Percentiles rank a stretch among this genome's conserved stretches.
These are phyloP conservation scores for Drosophila pseudoobscura DNA, from an alignment of 1,140 invertebrate species.

Conservation along the genomic window DNA sequence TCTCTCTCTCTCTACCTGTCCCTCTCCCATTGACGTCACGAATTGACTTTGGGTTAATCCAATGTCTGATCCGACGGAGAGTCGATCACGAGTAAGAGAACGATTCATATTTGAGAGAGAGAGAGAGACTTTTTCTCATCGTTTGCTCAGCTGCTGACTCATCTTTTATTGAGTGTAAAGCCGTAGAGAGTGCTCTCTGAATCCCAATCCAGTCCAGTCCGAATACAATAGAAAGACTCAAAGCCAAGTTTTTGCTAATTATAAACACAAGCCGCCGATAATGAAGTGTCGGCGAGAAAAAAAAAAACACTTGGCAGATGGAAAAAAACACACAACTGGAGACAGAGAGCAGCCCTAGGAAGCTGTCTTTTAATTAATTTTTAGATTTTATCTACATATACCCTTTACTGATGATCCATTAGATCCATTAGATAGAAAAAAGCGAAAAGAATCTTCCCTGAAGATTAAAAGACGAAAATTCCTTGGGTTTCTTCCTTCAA, in stretches of 20 bases:
- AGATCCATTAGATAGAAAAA: too few species aligned
- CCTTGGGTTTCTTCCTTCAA: too few species aligned
- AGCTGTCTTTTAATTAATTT: conserved; percentile 13
- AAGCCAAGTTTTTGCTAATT: conserved; percentile 41
- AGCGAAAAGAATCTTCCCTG: too few species aligned
- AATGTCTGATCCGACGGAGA: conserved; percentile 2
- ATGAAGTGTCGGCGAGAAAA: conserved; percentile 42
- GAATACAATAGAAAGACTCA: conserved; percentile 20
- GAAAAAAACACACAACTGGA: conserved; percentile 41
- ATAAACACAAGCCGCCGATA: conserved; percentile 49
- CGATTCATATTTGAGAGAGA: not conserved
- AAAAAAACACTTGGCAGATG: conserved; percentile 50
- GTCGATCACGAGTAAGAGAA: conserved; percentile 2
- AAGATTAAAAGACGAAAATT: too few species aligned
- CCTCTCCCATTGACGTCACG: conserved; percentile 21
- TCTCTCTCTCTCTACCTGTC: not conserved
- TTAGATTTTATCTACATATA: too few species aligned
- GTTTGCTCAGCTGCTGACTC: conserved; percentile 44
- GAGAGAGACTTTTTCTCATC: conserved; percentile 2
- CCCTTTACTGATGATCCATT: too few species aligned
- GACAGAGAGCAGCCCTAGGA: conserved; percentile 14
- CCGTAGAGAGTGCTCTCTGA: too few species aligned
- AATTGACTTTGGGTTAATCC: conserved; percentile 43
- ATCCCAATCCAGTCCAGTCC: too few species aligned
- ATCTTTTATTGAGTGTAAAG: conserved; percentile 5